A percentile compares a stretch with the other conserved stretches of the same genome.
These are phyloP conservation scores for Axinella damicornis DNA, from an alignment of 37 sponge, comb jelly and placozoan species.

Conservation along the genomic window DNA sequence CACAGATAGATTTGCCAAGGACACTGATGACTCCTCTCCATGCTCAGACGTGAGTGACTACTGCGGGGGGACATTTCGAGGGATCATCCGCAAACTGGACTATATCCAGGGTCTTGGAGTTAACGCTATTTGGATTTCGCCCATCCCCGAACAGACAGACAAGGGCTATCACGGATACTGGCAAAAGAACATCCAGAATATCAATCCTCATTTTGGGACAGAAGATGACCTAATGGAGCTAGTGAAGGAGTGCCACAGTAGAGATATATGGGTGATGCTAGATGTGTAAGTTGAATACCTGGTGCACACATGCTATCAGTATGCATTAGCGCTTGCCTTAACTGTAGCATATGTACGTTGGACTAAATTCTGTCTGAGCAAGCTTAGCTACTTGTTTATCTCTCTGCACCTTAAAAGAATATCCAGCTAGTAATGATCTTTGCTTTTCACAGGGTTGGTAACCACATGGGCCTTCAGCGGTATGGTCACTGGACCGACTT, in stretches of 20 bases:
- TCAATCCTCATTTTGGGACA: slow-evolving; percentile 81
- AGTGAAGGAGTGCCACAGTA: slow-evolving; percentile 67
- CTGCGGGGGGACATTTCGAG: slow-evolving; percentile 31
- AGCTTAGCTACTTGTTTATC: no score
- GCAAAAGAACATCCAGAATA: slow-evolving; percentile 74
- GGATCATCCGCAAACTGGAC: slow-evolving; percentile 47
- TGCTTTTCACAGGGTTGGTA: slow-evolving; percentile 87
- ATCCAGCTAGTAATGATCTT: no score
- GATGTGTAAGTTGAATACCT: slow-evolving; percentile 75
- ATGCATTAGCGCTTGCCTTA: no score
- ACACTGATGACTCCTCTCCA: slow-evolving; percentile 12
- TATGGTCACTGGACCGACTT: slow-evolving; percentile 74
- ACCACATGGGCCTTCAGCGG: slow-evolving; percentile 82
- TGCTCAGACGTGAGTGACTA: slow-evolving; percentile 42
- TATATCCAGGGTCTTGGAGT: slow-evolving; percentile 43
- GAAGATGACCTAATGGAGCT: slow-evolving; percentile 60
- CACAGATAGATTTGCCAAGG: slow-evolving; percentile 78
- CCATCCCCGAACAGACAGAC: slow-evolving; percentile 74
- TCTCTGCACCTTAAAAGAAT: no score
- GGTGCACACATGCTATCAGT: no score
- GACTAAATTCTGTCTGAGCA: no score
- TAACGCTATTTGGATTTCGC: slow-evolving; percentile 62
- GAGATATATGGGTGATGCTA: slow-evolving; percentile 90
- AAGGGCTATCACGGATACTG: slow-evolving; percentile 91
- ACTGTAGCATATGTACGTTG: no score